Evolutionary conservation across 92 coral and sea anemone genomes (phyloP).

Genomic region (Hydrozoanthus gracilis): DNA sequence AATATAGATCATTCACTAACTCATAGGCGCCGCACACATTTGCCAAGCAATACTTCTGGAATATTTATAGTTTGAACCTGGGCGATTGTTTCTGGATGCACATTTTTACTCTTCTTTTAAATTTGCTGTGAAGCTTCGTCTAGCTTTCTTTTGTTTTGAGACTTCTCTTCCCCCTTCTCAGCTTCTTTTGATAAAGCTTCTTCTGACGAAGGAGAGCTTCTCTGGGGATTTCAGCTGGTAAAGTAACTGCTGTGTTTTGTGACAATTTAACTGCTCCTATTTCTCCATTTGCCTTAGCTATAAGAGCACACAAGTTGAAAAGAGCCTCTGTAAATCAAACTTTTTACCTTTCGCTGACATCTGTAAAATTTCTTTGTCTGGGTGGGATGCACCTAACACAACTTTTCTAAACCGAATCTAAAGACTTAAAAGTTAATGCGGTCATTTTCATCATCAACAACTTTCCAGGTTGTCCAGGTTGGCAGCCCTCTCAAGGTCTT

Average conservation of each 20-base stretch:
- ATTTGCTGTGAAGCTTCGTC: not conserved
- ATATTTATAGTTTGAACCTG: constrained; percentile 1
- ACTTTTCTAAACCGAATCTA: constrained; percentile 28
- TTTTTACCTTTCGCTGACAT: constrained; percentile 38
- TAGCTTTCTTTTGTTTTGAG: not conserved
- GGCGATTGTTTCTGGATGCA: not conserved
- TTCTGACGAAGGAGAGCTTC: constrained; percentile 25
- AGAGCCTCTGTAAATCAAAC: constrained; percentile 21
- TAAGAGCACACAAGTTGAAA: constrained; percentile 14
- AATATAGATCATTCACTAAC: not conserved
- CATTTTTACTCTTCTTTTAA: not conserved
- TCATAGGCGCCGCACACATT: constrained; percentile 29
- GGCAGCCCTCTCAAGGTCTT: no score
- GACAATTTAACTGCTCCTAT: not conserved
- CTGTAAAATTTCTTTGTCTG: constrained; percentile 48
- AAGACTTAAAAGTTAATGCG: not conserved
- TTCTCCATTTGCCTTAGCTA: not conserved
- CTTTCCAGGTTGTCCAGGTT: no score
- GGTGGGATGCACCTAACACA: constrained; percentile 38
- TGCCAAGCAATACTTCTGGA: constrained; percentile 47
- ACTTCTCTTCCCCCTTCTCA: not conserved
- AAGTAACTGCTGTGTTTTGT: not conserved
- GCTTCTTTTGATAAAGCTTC: constrained; percentile 5
- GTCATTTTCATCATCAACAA: no score
- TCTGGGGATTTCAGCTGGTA: not conserved